Evolutionary conservation across 2,797 vertebrate species (phyloP), one percentile per base, ranked within the genome.

Genomic region (Scolopax rusticola): DNA sequence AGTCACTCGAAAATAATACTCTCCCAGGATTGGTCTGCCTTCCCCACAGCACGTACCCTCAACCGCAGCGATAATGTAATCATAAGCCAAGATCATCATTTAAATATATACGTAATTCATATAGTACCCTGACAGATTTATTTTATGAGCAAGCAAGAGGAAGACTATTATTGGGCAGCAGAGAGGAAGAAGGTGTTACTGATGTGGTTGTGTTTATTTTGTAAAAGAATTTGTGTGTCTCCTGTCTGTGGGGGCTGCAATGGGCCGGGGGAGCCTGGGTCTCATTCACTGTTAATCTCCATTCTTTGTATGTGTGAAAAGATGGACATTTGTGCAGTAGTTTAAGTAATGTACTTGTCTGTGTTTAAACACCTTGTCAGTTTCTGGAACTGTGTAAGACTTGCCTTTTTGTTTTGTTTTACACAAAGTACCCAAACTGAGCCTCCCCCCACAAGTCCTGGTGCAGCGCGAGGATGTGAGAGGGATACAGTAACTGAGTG

Each of bases 1-100:
- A 98, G 97, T 98, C 97, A 77, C 94, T 45, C 1, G 56, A 80
- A 98, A 98, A 97, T 98, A 97, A 97, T 97, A 92, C 96, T 96
- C 97, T 98, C 97, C 92, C 68, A 97, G 97, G 97, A 95, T 12
- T 78, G 33, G 88, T 21, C 87, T 95, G 91, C 86, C 87, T 90
- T 96, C 94, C 74, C 84, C 81, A 47, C 91, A 32, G 90, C 92
- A 69, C 10, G 40, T 89, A 41, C 83, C 65, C 68, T 21, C 89
- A 95, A 84, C 95, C 90, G 3, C 28, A 36, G 73, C 0, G 3
- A 85, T 95, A 95, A 95, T 67, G 92, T 90, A 94, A 96, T 97
- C 96, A 77, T 80, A 77, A 98, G 93, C 91, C 96, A 54, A 69
- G n/a, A 91, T 79, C 63, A 84, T 97, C 95, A 95, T 93, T 97